These are phyloP conservation scores for Catostylus mosaicus DNA, from an alignment of 30 jellyfish, hydroid and myxozoan species.

Conservation along the genomic window DNA sequence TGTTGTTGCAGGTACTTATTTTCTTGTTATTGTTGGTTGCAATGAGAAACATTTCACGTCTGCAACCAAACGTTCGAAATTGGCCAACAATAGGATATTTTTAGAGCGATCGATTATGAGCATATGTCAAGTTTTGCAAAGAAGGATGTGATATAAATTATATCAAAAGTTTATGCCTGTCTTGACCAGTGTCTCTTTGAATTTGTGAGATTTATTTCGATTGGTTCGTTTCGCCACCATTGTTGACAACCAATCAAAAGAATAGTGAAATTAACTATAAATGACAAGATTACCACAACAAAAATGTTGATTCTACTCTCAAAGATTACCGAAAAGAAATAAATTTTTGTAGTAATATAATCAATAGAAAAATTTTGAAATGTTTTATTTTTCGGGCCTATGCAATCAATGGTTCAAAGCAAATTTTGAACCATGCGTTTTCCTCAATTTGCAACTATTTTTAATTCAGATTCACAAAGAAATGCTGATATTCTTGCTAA, in stretches of 20 bases:
- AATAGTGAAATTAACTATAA: no score
- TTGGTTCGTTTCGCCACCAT: no score
- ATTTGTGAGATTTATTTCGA: no score
- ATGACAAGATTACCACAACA: no score
- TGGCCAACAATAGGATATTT: background rate
- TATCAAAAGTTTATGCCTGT: background rate
- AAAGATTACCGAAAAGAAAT: no score
- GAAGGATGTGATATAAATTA: background rate
- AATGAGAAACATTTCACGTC: background rate
- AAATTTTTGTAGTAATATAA: no score
- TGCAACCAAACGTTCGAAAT: background rate
- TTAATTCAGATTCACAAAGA: conserved; percentile 32
- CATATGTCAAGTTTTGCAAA: background rate
- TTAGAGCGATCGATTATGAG: background rate
- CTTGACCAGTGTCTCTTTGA: background rate
- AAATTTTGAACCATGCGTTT: background rate
- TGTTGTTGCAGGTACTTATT: conserved; percentile 42
- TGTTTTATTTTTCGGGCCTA: background rate
- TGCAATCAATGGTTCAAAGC: background rate
- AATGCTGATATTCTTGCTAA: conserved; percentile 47
- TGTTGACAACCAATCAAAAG: no score
- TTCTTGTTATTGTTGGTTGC: background rate
- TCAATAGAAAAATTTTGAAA: background rate
- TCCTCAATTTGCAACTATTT: background rate
- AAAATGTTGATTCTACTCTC: no score